Evolutionary conservation across 1,140 invertebrate genomes (phyloP), one percentile per base, ranked within the genome.

Genomic region (Platyscapa corneri): DNA sequence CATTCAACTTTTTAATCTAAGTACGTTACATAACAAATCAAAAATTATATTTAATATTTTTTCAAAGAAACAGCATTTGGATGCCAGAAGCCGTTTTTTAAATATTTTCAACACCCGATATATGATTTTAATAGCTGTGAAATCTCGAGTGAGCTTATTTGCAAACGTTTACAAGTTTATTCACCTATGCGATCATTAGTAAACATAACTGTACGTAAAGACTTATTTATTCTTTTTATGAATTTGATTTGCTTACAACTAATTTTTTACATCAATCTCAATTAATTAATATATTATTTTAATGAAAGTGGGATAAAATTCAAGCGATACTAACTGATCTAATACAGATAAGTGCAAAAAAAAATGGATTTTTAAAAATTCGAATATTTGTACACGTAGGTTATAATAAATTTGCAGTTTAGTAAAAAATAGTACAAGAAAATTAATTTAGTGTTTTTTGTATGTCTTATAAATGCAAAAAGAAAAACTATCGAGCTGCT

Each of bases 181-280:
- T 70, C 67, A 70, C 67, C 67, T 70, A 37, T 70, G 67, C 32
- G 5, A 70, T 37, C 32, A 70, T 70, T 70, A 70, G 32, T 37
- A 70, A 70, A 70, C 16, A 20, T 70, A 37, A 70, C 32, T 37
- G 67, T 70, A 18, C 12, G 6, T 60, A 12, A 2, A 32, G 32
- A 14, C 20, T 70, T 39, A 37, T 37, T 14, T 34, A 34, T 67
- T 10, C 34, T 3, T 14, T 67, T 70, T 20, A 67, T 32, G 1
- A 1, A 20, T 37, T 70, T 20, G 23, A 37, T 37, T 70, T 20
- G 16, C 14, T 70, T 70, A 37, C 23, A 16, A 37, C 32, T 70
- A 37, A 60, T 37, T 70, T 0, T 20, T 70, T 70, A 70, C 14
- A 70, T 37, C 18, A 37, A 18, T 2, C 14, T 70, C 18, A 18